A percentile compares a stretch with the other conserved stretches of the same genome.
Conservation (phyloP, 1,140 invertebrate species). For the Drosophila pachea region DNA sequence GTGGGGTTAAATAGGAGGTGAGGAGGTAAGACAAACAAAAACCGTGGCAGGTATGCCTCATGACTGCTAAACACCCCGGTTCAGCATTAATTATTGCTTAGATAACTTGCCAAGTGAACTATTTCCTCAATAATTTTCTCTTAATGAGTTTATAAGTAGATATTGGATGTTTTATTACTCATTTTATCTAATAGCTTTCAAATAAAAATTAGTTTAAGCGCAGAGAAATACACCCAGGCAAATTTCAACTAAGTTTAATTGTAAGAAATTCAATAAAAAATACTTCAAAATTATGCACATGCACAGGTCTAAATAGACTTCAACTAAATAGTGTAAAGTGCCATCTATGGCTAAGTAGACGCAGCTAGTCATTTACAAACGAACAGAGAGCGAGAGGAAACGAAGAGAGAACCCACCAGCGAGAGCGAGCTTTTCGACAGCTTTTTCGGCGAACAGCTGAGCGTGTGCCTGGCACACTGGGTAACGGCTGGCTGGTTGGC, state of each 20-base stretch:
- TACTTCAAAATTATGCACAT: background rate
- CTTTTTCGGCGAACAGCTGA: conserved; percentile 65
- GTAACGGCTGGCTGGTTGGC: conserved; percentile 19
- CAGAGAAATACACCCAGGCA: too few species aligned
- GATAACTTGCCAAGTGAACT: too few species aligned
- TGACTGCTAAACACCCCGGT: background rate
- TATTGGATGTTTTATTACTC: too few species aligned
- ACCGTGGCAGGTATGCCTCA: background rate
- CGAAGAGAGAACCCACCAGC: background rate
- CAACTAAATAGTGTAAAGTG: conserved; percentile 3
- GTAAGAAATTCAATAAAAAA: too few species aligned
- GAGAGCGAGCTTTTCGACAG: conserved; percentile 56
- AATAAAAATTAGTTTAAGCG: too few species aligned
- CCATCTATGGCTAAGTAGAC: conserved; percentile 46
- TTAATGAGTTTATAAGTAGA: too few species aligned
- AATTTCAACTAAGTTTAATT: too few species aligned
- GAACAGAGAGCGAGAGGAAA: background rate
- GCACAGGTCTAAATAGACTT: background rate
- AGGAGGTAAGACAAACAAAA: conserved; percentile 39
- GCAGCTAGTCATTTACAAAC: background rate
- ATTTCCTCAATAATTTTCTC: too few species aligned
- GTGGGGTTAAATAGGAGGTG: conserved; percentile 25
- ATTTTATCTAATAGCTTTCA: too few species aligned
- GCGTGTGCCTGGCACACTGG: conserved; percentile 52
- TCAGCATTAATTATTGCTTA: background rate